Conservation (phyloP, 1,140 invertebrate genomes). For the Drosophila quadrilineata region DNA sequence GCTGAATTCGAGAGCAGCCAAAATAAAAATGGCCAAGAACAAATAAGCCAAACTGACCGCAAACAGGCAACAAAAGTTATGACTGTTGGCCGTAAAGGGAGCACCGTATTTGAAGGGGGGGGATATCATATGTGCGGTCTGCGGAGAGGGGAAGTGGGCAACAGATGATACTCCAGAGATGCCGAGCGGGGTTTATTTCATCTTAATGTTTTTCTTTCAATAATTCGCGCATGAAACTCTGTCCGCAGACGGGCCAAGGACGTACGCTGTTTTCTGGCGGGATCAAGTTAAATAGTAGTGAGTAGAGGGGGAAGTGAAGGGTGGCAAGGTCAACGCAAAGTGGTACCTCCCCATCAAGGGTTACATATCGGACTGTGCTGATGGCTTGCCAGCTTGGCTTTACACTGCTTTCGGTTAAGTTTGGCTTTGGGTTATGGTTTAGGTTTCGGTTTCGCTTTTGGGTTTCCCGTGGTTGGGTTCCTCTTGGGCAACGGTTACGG, state of each 20-base stretch:
- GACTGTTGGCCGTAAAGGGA: no score
- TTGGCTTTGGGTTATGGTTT: not conserved
- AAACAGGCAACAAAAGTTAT: constrained; percentile 41
- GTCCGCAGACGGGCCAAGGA: not conserved
- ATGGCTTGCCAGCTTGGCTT: not conserved
- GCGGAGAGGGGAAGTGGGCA: not conserved
- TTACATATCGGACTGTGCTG: not conserved
- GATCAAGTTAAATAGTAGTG: no score
- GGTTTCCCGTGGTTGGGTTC: no score
- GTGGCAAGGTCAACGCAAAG: constrained; percentile 21
- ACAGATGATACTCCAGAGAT: no score
- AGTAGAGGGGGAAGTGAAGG: not conserved
- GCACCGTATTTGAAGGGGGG: not conserved
- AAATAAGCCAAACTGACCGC: constrained; percentile 60
- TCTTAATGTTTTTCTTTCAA: constrained; percentile 67
- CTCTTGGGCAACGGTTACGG: no score
- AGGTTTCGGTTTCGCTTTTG: not conserved
- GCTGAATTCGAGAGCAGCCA: constrained; percentile 8
- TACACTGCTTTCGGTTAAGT: constrained; percentile 2
- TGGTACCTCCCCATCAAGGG: constrained; percentile 8
- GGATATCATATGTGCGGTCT: not conserved
- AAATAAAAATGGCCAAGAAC: constrained; percentile 36
- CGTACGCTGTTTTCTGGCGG: not conserved
- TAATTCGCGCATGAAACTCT: constrained; percentile 40
- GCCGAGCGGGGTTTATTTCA: no score